Evolutionary conservation across 2,113 vertebrate genomes (phyloP).

Genomic region (Columba janthina): DNA sequence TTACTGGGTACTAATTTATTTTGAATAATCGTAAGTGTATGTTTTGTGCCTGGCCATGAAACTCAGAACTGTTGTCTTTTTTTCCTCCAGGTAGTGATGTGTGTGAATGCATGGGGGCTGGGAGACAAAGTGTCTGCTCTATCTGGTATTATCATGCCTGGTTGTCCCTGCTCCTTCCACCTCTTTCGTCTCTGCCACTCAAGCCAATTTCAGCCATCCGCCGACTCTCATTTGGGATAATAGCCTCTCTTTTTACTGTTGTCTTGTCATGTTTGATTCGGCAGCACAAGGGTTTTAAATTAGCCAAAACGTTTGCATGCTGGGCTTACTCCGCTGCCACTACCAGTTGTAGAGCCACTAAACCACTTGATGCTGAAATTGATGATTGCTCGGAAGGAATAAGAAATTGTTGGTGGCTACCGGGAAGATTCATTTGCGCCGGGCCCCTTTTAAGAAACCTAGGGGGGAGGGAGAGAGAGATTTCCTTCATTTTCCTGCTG

Average conservation of each 20-base stretch:
- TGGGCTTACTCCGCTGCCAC: constrained; percentile 65
- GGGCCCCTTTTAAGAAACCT: constrained; percentile 55
- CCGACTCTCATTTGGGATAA: constrained; percentile 75
- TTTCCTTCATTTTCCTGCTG: constrained; percentile 51
- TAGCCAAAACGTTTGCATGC: constrained; percentile 74
- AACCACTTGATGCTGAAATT: constrained; percentile 75
- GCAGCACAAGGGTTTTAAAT: constrained; percentile 78
- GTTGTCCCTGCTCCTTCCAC: constrained; percentile 41
- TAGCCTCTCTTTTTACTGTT: constrained; percentile 74
- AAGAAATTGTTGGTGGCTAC: constrained; percentile 68
- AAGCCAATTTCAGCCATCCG: constrained; percentile 69
- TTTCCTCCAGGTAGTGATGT: not conserved
- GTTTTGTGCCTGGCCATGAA: not conserved
- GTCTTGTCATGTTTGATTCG: constrained; percentile 79
- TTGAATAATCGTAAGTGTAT: not conserved
- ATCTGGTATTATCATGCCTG: constrained; percentile 48
- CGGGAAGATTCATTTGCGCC: constrained; percentile 58
- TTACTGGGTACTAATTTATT: not conserved
- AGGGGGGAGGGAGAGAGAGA: constrained; percentile 28
- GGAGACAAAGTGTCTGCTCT: not conserved
- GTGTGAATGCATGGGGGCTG: not conserved
- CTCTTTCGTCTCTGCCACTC: constrained; percentile 73
- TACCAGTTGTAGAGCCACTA: constrained; percentile 51
- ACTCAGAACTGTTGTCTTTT: not conserved
- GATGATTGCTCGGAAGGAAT: constrained; percentile 73